phyloP scores from a whole-genome alignment of 2,113 vertebrate species.

The Addax nasomaculatus region DNA sequence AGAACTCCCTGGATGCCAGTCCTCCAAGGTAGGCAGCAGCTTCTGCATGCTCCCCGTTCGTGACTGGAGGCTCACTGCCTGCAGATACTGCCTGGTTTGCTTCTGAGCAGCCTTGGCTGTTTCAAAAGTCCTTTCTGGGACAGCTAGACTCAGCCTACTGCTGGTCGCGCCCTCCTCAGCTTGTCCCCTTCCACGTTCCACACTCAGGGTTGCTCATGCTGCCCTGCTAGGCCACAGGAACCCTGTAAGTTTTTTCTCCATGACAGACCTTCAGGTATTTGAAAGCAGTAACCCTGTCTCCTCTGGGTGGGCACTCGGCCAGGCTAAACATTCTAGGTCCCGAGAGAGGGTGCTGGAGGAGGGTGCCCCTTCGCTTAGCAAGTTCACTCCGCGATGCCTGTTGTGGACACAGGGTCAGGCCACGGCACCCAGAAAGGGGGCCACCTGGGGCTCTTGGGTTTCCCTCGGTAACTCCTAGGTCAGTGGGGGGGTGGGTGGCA shows the following conservation, averaged over 20 bases:
- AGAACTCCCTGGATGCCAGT: neutral
- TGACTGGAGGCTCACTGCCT: neutral
- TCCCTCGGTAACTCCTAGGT: neutral
- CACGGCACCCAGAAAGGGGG: neutral
- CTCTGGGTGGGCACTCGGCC: neutral
- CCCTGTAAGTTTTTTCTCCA: constrained; percentile 28
- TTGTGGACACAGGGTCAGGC: neutral
- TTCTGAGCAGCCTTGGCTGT: neutral
- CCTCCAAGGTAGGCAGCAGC: neutral
- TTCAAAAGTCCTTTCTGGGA: neutral
- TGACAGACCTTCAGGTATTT: constrained; percentile 60
- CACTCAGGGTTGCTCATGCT: neutral
- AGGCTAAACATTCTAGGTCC: constrained; percentile 25
- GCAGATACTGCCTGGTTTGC: neutral
- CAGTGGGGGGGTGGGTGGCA: neutral
- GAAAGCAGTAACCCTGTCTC: constrained; percentile 31
- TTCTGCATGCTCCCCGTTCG: neutral
- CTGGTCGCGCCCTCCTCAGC: neutral
- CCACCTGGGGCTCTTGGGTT: neutral
- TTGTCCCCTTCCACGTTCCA: neutral
- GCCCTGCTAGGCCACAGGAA: neutral
- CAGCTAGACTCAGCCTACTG: neutral
- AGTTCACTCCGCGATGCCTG: neutral
- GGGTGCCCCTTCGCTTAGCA: neutral
- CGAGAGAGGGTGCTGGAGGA: constrained; percentile 2